These are phyloP conservation scores for Melinaea marsaeus DNA, from an alignment of 2,888 invertebrate species.

Conservation along the genomic window DNA sequence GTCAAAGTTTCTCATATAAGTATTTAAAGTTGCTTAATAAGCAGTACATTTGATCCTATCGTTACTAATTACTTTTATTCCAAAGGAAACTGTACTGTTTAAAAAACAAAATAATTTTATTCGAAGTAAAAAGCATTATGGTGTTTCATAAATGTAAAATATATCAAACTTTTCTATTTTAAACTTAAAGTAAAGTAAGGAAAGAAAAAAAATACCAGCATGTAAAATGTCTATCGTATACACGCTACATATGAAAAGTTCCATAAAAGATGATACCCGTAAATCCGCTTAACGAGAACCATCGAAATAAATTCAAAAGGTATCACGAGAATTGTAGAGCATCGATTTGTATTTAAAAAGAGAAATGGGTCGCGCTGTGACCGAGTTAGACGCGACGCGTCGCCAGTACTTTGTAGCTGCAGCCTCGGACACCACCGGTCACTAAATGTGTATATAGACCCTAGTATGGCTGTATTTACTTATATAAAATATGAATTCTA, in stretches of 20 bases:
- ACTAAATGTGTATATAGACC: not conserved
- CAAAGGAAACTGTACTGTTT: too few species aligned
- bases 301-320: conserved; percentile 8
- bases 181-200: too few species aligned
- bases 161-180: too few species aligned
- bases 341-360: conserved; percentile 41
- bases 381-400: conserved; percentile 28
- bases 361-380: conserved; percentile 38
- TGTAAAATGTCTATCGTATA: not conserved
- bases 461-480: not conserved
- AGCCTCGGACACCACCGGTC: conserved; percentile 3
- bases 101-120: too few species aligned
- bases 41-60: too few species aligned
- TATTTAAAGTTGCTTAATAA: too few species aligned
- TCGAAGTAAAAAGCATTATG: too few species aligned
- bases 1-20: too few species aligned
- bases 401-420: conserved; percentile 10
- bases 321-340: conserved; percentile 27
- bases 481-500: too few species aligned
- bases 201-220: too few species aligned
- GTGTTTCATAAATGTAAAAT: too few species aligned
- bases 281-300: conserved; percentile 7
- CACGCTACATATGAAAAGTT: not conserved
- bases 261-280: not conserved
- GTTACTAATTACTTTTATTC: too few species aligned